Evolutionary conservation across 2,113 vertebrate genomes (phyloP), one percentile per base, ranked within the genome.

Genomic region (Nibea coibor): DNA sequence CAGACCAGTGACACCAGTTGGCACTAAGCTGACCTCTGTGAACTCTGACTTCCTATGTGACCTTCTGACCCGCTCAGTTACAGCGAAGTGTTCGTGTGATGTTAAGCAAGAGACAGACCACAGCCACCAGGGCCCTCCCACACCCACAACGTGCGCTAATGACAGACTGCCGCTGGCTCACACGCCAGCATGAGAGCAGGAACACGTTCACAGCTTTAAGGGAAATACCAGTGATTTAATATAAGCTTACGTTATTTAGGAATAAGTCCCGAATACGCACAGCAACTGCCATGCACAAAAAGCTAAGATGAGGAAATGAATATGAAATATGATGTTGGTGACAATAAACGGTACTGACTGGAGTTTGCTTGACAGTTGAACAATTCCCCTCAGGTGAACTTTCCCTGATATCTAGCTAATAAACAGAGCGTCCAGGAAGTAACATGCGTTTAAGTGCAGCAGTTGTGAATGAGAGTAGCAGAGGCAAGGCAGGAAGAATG

Each of bases 1-100:
- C 26, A 22, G 65, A 54, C 51, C 42, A 77, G 50, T 39, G 48
- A 53, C 62, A 72, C 68, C 42, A 75, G 56, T 51, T 74, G 50
- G 43, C 68, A 68, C 14, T 35, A 63, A 47, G 39, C 28, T 61
- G 81, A 48, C 72, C 67, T 22, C 20, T 17, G 19, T 80, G 47
- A 83, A 65, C 78, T 80, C 47, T 63, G 72, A 84, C 79, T 61
- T 71, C 11, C 10, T 9, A 1, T n/a, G 54, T 61, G 31, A 82
- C 63, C 66, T 48, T 22, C 17, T 57, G 58, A 77, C 64, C 57
- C n/a, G 35, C 10, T 31, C 28, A 2, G 47, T 77, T 61, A 62
- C 43, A 64, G 81, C 70, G 35, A 69, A 84, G 64, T 39, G 1
- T 74, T 71, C 53, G 72, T 86, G 80, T 82, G 84, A 86, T 84